Evolutionary conservation across 2,797 vertebrate species (phyloP).

Genomic region (Chaetodon trifasciatus): DNA sequence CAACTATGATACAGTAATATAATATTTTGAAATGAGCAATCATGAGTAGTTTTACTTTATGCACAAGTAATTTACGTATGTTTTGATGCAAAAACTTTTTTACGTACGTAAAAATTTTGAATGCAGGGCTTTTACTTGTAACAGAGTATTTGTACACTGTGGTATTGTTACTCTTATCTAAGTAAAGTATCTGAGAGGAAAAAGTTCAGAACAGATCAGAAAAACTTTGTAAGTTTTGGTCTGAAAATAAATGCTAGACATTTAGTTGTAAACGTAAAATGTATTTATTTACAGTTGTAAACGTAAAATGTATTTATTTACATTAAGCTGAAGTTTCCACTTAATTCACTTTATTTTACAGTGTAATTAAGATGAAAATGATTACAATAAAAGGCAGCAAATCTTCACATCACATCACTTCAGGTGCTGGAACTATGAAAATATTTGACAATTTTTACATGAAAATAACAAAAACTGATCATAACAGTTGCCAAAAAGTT

Average conservation of each 20-base stretch:
- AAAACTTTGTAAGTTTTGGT: too few species aligned
- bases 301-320: too few species aligned
- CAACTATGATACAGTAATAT: background rate
- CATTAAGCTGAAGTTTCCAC: too few species aligned
- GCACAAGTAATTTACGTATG: too few species aligned
- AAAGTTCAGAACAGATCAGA: too few species aligned
- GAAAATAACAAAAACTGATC: background rate
- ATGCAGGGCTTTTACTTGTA: too few species aligned
- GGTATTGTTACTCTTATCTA: background rate
- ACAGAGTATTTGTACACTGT: too few species aligned
- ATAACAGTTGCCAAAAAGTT: background rate
- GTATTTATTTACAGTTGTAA: too few species aligned
- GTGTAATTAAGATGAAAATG: background rate
- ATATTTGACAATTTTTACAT: background rate
- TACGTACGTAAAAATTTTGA: too few species aligned
- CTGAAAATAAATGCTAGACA: too few species aligned
- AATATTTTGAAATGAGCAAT: background rate
- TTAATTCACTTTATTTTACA: background rate
- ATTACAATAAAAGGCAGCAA: background rate
- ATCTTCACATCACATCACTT: background rate
- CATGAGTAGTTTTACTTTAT: background rate
- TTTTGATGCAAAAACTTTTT: background rate
- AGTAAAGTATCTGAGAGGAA: too few species aligned
- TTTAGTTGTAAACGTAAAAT: too few species aligned
- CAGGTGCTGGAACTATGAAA: background rate